Conservation (phyloP, 2,888 invertebrate species). For the Tanypteryx hageni region DNA sequence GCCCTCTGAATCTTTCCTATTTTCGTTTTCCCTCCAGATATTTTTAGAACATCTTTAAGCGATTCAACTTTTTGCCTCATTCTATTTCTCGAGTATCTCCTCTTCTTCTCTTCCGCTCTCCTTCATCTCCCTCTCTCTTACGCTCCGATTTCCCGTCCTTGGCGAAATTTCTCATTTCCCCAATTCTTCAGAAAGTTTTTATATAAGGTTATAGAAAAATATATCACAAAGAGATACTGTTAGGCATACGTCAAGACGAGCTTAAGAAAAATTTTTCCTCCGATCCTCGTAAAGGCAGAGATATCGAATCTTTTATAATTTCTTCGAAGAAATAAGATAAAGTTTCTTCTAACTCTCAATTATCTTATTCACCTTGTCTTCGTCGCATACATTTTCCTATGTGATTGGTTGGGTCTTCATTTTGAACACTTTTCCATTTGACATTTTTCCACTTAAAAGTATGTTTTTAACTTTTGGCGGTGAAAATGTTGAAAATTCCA, state of each 20-base stretch:
- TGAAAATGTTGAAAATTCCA: too few species aligned
- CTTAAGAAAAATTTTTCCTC: neutral
- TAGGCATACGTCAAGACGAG: neutral
- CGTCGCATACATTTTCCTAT: neutral
- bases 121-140: neutral
- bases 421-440: neutral
- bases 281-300: neutral
- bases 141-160: neutral
- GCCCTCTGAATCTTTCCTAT: too few species aligned
- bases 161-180: slow-evolving; percentile 1
- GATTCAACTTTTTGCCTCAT: neutral
- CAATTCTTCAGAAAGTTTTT: neutral
- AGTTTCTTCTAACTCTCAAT: neutral
- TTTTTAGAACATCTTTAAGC: neutral
- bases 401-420: neutral
- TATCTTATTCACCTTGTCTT: neutral
- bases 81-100: too few species aligned
- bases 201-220: slow-evolving; percentile 14
- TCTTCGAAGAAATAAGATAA: neutral
- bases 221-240: slow-evolving; percentile 2
- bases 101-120: neutral
- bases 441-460: too few species aligned
- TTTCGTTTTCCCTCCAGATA: neutral
- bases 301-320: neutral
- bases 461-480: too few species aligned